phyloP scores from a whole-genome alignment of 2,888 invertebrate genomes.

The Diadegma fenestrale region DNA sequence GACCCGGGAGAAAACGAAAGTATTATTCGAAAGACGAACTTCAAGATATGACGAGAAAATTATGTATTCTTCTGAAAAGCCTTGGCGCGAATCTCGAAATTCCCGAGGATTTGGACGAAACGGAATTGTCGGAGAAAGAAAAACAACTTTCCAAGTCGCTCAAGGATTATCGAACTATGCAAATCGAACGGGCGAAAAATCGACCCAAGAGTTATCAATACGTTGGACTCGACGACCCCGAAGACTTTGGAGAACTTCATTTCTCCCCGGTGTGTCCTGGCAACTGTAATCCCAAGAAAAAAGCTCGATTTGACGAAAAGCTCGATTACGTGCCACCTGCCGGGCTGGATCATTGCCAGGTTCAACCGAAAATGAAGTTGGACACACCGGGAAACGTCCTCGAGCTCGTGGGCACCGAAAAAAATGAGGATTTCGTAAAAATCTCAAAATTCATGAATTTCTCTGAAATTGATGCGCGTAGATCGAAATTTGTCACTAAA shows the following conservation, averaged over 20 bases:
- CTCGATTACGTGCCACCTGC: conserved; percentile 68
- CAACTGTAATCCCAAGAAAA: conserved; percentile 40
- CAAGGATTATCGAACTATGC: conserved; percentile 42
- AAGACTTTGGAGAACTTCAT: conserved; percentile 7
- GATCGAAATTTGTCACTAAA: conserved; percentile 32
- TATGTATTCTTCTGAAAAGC: conserved; percentile 82
- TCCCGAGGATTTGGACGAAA: conserved; percentile 70
- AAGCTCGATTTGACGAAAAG: conserved; percentile 1
- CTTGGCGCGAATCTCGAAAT: conserved; percentile 76
- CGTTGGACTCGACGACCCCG: conserved; percentile 49
- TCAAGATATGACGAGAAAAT: conserved; percentile 82
- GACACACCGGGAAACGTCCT: conserved; percentile 67
- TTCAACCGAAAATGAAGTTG: conserved; percentile 61
- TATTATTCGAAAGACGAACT: conserved; percentile 82
- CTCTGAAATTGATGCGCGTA: conserved; percentile 49
- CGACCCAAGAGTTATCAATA: conserved; percentile 63
- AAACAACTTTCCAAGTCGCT: conserved; percentile 74
- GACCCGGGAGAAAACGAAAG: conserved; percentile 84
- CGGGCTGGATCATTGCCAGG: conserved; percentile 50
- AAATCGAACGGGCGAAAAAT: neutral
- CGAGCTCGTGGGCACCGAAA: conserved; percentile 65
- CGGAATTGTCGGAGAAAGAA: conserved; percentile 72
- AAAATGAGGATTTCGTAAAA: conserved; percentile 59
- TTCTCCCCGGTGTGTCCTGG: conserved; percentile 52
- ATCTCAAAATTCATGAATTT: conserved; percentile 70